Percentiles rank a stretch among this genome's conserved stretches.
Conservation (phyloP, 1,140 invertebrate species). For the Drosophila sturtevanti region DNA sequence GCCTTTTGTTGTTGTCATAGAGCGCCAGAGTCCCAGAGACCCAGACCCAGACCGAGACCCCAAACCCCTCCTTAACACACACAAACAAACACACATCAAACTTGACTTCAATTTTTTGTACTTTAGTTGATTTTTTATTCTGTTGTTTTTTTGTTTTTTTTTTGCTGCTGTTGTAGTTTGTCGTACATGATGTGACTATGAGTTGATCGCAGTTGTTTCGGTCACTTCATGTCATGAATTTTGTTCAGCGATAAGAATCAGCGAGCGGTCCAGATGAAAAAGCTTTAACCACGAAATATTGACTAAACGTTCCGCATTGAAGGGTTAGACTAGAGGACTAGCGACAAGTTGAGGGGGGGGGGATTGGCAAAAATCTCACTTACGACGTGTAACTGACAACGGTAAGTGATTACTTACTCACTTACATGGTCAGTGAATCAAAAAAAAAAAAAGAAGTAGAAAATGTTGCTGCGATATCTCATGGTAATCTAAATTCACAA, state of each 20-base stretch:
- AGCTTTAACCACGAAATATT: slow-evolving; percentile 25
- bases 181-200: slow-evolving; percentile 27
- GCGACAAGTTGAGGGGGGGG: too few species aligned
- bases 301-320: slow-evolving; percentile 11
- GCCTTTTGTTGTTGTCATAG: slow-evolving; percentile 60
- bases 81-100: slow-evolving; percentile 18
- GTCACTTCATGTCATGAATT: slow-evolving; percentile 14
- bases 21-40: slow-evolving; percentile 45
- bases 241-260: slow-evolving; percentile 24
- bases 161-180: slow-evolving; percentile 1
- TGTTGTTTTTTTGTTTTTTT: too few species aligned
- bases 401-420: slow-evolving; percentile 18
- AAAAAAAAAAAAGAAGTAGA: too few species aligned
- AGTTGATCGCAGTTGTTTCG: slow-evolving; percentile 11
- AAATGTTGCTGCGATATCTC: not conserved
- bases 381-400: slow-evolving; percentile 19
- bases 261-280: slow-evolving; percentile 23
- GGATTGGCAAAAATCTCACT: not conserved
- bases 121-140: too few species aligned
- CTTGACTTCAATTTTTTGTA: slow-evolving; percentile 5
- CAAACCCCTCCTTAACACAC: slow-evolving; percentile 1
- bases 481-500: slow-evolving; percentile 15
- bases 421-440: slow-evolving; percentile 11
- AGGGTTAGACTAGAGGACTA: not conserved
- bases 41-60: slow-evolving; percentile 15